These are phyloP conservation scores for Todiramphus saurophagus DNA, from an alignment of 2,113 vertebrate species.

Conservation along the genomic window DNA sequence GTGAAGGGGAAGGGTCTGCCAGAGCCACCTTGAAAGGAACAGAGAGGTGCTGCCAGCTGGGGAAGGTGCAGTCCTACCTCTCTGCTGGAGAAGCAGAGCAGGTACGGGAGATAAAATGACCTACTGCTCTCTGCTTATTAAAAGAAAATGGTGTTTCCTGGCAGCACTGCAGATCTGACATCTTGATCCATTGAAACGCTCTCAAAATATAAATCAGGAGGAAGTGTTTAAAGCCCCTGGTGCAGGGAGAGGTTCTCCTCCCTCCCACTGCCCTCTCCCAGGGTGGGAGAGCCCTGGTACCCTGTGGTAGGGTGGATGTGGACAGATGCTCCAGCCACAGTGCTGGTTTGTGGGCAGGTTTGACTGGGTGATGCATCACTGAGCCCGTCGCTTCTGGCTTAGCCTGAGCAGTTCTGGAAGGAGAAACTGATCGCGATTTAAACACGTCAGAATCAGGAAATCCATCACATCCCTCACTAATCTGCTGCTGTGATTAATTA, in stretches of 20 bases:
- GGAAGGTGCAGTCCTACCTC: neutral
- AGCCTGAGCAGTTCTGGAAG: neutral
- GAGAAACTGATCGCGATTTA: constrained; percentile 10
- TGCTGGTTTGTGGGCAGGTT: neutral
- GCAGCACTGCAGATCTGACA: neutral
- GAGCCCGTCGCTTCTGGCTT: neutral
- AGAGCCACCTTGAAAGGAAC: neutral
- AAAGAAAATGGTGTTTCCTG: constrained; percentile 24
- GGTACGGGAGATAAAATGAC: neutral
- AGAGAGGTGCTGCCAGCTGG: no score
- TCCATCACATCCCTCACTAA: neutral
- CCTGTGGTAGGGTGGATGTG: rapidly evolving
- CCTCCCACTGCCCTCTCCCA: neutral
- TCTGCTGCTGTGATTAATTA: constrained; percentile 24
- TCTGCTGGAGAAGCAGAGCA: neutral
- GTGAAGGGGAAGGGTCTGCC: neutral
- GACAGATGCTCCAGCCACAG: rapidly evolving
- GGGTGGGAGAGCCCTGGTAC: rapidly evolving
- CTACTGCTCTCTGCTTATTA: neutral
- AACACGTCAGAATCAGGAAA: neutral
- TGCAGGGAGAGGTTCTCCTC: neutral
- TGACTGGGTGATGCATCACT: neutral
- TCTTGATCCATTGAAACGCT: neutral
- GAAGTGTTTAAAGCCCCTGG: rapidly evolving
- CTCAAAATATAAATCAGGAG: neutral